These are phyloP conservation scores for Epizoanthus stellaris DNA, from an alignment of 92 coral and sea anemone species.

Conservation along the genomic window DNA sequence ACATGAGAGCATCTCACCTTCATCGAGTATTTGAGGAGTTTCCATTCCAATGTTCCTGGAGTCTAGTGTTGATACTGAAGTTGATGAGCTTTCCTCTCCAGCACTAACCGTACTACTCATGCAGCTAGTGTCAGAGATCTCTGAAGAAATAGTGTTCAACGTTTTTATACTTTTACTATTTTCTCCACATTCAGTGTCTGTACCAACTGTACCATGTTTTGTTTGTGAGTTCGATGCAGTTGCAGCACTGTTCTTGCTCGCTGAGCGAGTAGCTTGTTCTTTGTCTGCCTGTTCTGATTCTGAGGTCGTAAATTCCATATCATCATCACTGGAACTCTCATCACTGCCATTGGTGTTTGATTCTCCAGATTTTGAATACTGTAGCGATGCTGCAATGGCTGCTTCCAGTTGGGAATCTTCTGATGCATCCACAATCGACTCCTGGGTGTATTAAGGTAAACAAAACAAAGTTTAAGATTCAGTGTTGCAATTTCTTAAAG, in stretches of 20 bases:
- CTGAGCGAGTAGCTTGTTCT: conserved; percentile 56
- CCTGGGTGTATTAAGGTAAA: conserved; percentile 45
- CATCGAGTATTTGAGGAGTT: conserved; percentile 20
- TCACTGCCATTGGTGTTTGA: conserved; percentile 55
- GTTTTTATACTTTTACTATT: conserved; percentile 2
- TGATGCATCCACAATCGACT: conserved; percentile 96
- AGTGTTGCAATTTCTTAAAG: not conserved
- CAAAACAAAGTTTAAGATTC: not conserved
- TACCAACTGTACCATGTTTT: not conserved
- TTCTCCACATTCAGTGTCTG: not conserved
- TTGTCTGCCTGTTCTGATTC: conserved; percentile 71
- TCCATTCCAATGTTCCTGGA: conserved; percentile 16
- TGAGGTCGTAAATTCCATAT: conserved; percentile 86
- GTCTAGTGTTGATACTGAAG: conserved; percentile 11
- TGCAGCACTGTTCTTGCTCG: conserved; percentile 4
- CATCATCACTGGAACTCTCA: conserved; percentile 74
- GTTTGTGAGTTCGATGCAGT: conserved; percentile 2
- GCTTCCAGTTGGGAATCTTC: conserved; percentile 99
- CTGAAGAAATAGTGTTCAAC: conserved; percentile 7
- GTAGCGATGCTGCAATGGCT: conserved; percentile 94
- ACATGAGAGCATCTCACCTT: conserved; percentile 2
- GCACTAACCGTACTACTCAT: not conserved
- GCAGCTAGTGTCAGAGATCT: conserved; percentile 5
- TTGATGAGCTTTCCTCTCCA: conserved; percentile 15
- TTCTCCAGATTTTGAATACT: conserved; percentile 71